A percentile compares a stretch with the other conserved stretches of the same genome.
Conservation (phyloP, 2,113 vertebrate species). For the Eulemur rufifrons region DNA sequence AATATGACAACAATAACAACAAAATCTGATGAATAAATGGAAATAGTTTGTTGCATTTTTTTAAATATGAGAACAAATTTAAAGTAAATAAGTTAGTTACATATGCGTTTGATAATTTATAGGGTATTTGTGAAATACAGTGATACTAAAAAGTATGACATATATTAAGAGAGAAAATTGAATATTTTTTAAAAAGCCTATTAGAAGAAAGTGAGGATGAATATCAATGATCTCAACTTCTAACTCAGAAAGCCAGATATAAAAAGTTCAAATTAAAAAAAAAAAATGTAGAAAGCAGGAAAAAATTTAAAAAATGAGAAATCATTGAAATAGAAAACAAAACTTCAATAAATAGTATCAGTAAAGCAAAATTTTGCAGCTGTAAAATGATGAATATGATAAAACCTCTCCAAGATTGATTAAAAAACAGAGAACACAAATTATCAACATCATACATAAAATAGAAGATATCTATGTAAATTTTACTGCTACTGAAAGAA, state of each 20-base stretch:
- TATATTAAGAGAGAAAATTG: neutral
- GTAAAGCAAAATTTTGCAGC: neutral
- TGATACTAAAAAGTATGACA: neutral
- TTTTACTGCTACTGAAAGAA: neutral
- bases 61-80: neutral
- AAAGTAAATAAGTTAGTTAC: neutral
- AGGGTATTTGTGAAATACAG: neutral
- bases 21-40: neutral
- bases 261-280: neutral
- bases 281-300: neutral
- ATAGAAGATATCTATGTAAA: neutral
- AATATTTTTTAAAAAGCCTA: no score
- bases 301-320: neutral
- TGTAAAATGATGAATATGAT: neutral
- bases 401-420: neutral
- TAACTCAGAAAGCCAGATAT: neutral
- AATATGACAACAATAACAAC: neutral
- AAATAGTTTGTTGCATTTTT: neutral
- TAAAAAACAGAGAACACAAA: neutral
- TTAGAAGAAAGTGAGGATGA: neutral
- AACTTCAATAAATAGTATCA: neutral
- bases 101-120: neutral
- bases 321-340: neutral
- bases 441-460: neutral
- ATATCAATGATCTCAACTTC: neutral